Base-by-base conservation (phyloP, 2,888 invertebrate species). In the Coelogynopora nodosa region DNA sequence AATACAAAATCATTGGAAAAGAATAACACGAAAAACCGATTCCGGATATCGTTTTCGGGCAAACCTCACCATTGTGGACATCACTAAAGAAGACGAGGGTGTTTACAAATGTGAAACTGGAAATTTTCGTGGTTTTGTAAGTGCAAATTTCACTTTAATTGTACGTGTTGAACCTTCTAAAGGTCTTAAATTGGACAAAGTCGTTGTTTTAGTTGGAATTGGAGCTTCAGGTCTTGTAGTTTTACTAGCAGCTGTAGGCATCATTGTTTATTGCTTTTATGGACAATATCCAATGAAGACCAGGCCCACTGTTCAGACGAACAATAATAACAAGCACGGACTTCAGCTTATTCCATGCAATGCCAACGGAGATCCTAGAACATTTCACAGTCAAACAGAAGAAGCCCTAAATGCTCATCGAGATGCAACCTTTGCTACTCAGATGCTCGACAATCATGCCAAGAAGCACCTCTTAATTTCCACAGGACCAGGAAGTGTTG, bases 101-200 rank as follows among this genome's bases (percentile, higher is more conserved):
- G 81, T 80, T 18, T 87, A 87, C 23, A 74, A 49, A 67, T 87
- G 87, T 29, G 87, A 86, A 87, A 67, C 86, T 0, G 67, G 67
- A 29, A 87, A 87, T 67, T 31, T 27, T 0, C 83, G 87, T 0
- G 87, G 87, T 23, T 31, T 31, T 87, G 87, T 82, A 13, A 23
- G 31, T 31, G 30, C 86, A 1, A 85, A 86, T 67, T 67, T 49
- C 28, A 49, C 84, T 26, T 26, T 86, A 5, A 67, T 86, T 18
- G 23, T 86, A 26, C 86, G 29, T 74, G 74, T 74, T 13, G 74
- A 74, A 28, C 28, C 80, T 2, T 83, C 30, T 0, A 82, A 82
- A 30, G 30, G 49, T 74, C 67, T 85, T 13, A 67, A 85, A 67
- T n/a, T 85, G 27, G 28, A 85, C 26, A 67, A 85, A 18, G 67